These are phyloP conservation scores for Enteromius unitaeniatus DNA, from an alignment of 2,797 vertebrate genomes.

Conservation along the genomic window DNA sequence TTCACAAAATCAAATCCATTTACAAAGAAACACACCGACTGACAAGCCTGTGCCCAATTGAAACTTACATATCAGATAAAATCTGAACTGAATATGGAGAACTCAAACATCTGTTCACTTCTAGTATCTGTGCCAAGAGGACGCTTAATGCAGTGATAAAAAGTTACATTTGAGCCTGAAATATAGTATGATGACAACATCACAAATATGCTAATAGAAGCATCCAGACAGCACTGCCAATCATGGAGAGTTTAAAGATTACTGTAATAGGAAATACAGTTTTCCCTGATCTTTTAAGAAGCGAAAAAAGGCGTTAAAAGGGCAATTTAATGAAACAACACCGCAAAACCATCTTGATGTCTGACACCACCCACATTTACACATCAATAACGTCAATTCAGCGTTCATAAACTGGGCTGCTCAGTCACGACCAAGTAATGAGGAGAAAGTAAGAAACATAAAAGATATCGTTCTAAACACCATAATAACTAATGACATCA, in stretches of 20 bases:
- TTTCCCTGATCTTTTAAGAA: not conserved
- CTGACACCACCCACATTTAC: not conserved
- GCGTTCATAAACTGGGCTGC: not conserved
- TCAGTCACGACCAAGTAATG: not conserved
- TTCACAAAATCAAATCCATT: conserved; percentile 8
- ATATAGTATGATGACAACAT: not conserved
- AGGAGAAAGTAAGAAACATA: not conserved
- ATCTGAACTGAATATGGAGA: not conserved
- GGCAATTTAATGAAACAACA: not conserved
- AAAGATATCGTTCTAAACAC: not conserved
- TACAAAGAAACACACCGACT: not conserved
- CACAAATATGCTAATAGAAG: not conserved
- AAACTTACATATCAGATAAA: not conserved
- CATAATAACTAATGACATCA: not conserved
- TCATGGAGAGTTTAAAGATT: not conserved
- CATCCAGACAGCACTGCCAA: not conserved
- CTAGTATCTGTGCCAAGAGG: conserved; percentile 2
- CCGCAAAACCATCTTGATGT: not conserved
- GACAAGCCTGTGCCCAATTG: not conserved
- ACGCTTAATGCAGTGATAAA: conserved; percentile 4
- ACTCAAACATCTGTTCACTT: conserved; percentile 23
- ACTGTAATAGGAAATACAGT: not conserved
- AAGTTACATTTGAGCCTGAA: not conserved
- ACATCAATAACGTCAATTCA: not conserved
- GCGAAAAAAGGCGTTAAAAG: not conserved